Evolutionary conservation across 2,113 vertebrate genomes (phyloP), one percentile per base, ranked within the genome.

Genomic region (Esox niger): DNA sequence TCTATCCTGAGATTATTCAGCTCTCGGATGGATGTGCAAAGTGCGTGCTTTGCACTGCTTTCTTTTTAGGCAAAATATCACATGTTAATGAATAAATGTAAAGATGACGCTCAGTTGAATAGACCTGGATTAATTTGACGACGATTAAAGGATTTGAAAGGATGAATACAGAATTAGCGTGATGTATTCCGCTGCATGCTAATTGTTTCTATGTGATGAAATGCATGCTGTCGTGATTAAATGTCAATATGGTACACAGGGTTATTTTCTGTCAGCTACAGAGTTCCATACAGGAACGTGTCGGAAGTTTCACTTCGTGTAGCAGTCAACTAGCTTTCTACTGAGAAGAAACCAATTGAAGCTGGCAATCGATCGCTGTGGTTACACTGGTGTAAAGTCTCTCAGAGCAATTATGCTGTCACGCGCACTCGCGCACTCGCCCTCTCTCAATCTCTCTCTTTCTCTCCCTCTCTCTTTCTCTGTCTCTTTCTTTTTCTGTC

Each of bases 361-460:
- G 56, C 27, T 13, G 56, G 27, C 59, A 23, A 71, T 71, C 63
- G 43, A 66, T 60, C 21, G 29, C 27, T 49, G 6, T 59, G 38
- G 56, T 52, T 31, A 71, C 60, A 52, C 26, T 60, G 59, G 66
- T 63, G 31, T 43, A 43, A 69, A 63, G 61, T 70, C 49, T 55
- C 49, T 55, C 49, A 20, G 20, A 70, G 68, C 68, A 70, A 70
- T 63, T 63, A 70, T 56, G 32, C 49, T 43, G 43, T 70, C 46
- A 60, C 75, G 66, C 82, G 77, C 66, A 59, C 31, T 17, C 63
- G 68, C 31, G 56, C 72, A n/a, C n/a, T n/a, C n/a, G n/a, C n/a
- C n/a, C n/a, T n/a, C 21, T 30, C 75, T 68, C 82, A 77, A 66
- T 62, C 31, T 17, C 63, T 70, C 31, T 59, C 72, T 25, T 29